These are phyloP conservation scores for Lindbergichthys nudifrons DNA, from an alignment of 2,797 vertebrate genomes.

Conservation along the genomic window DNA sequence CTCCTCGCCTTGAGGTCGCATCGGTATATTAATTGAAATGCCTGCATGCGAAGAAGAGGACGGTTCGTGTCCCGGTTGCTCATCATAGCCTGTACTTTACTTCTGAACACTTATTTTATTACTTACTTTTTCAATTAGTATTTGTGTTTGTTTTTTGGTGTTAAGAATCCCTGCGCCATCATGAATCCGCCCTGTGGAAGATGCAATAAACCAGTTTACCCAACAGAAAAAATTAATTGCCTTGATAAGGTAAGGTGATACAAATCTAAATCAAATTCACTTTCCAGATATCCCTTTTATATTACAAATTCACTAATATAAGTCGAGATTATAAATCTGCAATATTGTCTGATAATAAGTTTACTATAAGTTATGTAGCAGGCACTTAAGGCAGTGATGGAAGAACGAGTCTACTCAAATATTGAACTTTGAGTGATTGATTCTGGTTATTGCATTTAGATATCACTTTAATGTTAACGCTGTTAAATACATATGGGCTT, in stretches of 20 bases:
- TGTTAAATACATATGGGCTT: background rate
- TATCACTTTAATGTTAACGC: background rate
- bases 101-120: background rate
- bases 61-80: background rate
- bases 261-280: background rate
- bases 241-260: slow-evolving; percentile 91
- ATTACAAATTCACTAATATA: background rate
- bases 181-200: slow-evolving; percentile 97
- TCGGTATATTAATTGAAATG: slow-evolving; percentile 41
- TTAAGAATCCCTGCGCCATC: slow-evolving; percentile 34
- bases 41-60: slow-evolving; percentile 14
- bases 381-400: background rate
- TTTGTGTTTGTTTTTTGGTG: background rate
- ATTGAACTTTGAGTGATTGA: background rate
- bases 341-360: background rate
- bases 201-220: slow-evolving; percentile 95
- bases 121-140: background rate
- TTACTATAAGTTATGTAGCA: background rate
- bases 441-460: background rate
- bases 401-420: background rate
- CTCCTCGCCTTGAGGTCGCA: slow-evolving; percentile 44
- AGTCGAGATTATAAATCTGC: background rate
- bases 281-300: background rate
- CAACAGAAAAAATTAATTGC: slow-evolving; percentile 97
- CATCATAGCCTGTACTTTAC: background rate